Evolutionary conservation across 2,113 vertebrate species (phyloP), one percentile per base, ranked within the genome.

Genomic region (Scolopax mira): DNA sequence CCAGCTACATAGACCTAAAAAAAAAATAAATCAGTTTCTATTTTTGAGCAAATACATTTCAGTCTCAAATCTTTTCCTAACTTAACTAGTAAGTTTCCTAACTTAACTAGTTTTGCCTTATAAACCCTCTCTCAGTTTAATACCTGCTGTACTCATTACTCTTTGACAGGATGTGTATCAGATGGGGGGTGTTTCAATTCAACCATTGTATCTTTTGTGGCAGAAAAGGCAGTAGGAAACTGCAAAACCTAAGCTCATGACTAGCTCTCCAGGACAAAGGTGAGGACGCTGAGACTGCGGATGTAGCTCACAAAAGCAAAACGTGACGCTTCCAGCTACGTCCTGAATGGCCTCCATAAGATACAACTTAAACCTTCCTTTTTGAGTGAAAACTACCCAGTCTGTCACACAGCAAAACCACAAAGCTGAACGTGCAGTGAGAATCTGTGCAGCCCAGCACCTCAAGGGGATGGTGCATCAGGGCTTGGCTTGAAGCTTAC

Each of bases 271-370:
- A 52, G 48, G 52, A 61, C 62, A 46, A 87, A 87, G 30, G 17
- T 49, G 61, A 65, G 16, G 35, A 79, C 6, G 33, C 55, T 0
- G 1, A 84, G 39, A 7, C 33, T 0, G 0, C 1, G 30, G 31
- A 35, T 9, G 22, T 19, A 41, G 39, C 8, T 31, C 4, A 1
- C 17, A 77, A 51, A 60, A 69, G 62, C 33, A n/a, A 60, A 85
- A 52, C 1, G 3, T 16, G 55, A 13, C 8, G 21, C 17, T 83
- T 66, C 4, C 37, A 49, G 52, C 27, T 80, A 48, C 3, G 0
- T 60, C 35, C 39, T 2, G 2, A 24, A 31, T 18, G 39, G 46
- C 52, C 41, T 66, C 35, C 55, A 30, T 33, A 65, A 25, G 7
- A 15, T 7, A 21, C 3, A 11, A 35, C 7, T 30, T 22, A 48